phyloP scores from a whole-genome alignment of 2,888 invertebrate species.

The Apocheima hispidaria region DNA sequence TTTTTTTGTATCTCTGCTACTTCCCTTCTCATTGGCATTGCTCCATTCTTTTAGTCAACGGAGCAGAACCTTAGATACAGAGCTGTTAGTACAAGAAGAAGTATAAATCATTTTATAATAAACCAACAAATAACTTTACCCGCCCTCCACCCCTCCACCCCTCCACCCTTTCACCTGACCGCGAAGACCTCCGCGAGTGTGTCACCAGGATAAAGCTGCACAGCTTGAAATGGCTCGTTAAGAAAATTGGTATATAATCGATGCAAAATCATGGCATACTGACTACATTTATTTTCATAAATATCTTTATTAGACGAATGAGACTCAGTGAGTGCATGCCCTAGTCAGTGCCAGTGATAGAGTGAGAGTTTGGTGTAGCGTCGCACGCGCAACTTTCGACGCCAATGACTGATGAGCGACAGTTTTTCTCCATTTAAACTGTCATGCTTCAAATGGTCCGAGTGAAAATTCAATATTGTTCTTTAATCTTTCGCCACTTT shows the following conservation, averaged over 20 bases:
- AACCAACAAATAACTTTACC: too few species aligned
- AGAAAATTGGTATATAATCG: neutral
- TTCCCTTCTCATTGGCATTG: too few species aligned
- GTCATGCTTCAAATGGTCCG: slow-evolving; percentile 71
- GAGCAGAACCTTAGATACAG: too few species aligned
- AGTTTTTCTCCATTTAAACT: slow-evolving; percentile 73
- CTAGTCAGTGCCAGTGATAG: slow-evolving; percentile 77
- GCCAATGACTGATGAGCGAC: slow-evolving; percentile 71
- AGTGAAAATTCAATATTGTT: slow-evolving; percentile 68
- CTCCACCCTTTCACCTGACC: neutral
- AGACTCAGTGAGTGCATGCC: slow-evolving; percentile 33
- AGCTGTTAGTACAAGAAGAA: too few species aligned
- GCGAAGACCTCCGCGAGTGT: neutral
- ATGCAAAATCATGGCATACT: neutral
- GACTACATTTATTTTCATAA: too few species aligned
- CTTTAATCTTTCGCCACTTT: slow-evolving; percentile 45
- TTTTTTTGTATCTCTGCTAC: too few species aligned
- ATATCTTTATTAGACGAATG: neutral
- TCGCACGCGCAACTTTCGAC: slow-evolving; percentile 66
- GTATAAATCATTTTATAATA: too few species aligned
- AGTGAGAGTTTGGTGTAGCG: slow-evolving; percentile 69
- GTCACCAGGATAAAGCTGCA: neutral
- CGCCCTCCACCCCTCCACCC: neutral
- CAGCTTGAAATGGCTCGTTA: neutral
- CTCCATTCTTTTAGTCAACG: too few species aligned